A percentile compares a stretch with the other conserved stretches of the same genome.
phyloP scores from a whole-genome alignment of 2,113 vertebrate species.

The mouse (Mus musculus) region GRCm39 chr6:112825501-112826000 shows the following conservation, averaged over 20 bases:
- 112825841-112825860: conserved; percentile 4
- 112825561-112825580: not conserved
- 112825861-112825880: not conserved
- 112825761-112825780: not conserved
- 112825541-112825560: not conserved
- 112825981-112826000: not conserved
- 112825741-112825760: not conserved
- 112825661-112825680: not conserved
- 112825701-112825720: not conserved
- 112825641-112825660: not conserved
- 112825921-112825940: not conserved
- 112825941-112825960: not conserved
- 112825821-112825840: not conserved
- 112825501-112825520: not conserved
- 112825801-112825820: not conserved
- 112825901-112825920: not conserved
- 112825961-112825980: not conserved
- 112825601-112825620: not conserved
- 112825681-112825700: not conserved
- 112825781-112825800: not conserved
- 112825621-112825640: not conserved
- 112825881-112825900: not conserved
- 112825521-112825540: not conserved
- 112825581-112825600: not conserved
- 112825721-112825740: not conserved